phyloP scores from a whole-genome alignment of 2,797 vertebrate genomes.

The Alcedo quadribrachys region DNA sequence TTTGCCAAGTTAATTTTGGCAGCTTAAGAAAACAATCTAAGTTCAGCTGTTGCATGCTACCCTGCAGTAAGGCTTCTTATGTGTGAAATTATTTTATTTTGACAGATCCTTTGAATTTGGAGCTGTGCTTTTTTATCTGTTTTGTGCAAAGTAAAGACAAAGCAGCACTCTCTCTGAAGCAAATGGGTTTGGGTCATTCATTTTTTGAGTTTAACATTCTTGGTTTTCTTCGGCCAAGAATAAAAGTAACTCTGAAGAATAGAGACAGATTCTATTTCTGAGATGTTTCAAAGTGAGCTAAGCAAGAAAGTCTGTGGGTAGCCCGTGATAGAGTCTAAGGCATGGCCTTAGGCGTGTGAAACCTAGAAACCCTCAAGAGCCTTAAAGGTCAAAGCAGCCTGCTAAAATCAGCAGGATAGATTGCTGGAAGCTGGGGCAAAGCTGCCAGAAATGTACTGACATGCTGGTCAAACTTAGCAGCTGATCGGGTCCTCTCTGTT shows the following conservation, averaged over 20 bases:
- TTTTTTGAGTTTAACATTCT: not conserved
- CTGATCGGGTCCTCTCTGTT: not conserved
- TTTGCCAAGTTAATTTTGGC: conserved; percentile 4
- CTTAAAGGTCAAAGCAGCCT: conserved; percentile 18
- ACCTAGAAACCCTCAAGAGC: not conserved
- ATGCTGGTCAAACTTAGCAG: not conserved
- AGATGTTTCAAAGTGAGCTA: not conserved
- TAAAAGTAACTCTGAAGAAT: not conserved
- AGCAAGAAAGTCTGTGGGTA: not conserved
- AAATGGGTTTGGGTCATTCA: not conserved
- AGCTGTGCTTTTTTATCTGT: not conserved
- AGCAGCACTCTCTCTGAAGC: not conserved
- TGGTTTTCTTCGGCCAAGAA: not conserved
- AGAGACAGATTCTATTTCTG: not conserved
- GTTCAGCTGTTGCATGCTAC: not conserved
- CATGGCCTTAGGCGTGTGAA: accelerated
- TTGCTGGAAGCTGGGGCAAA: not conserved
- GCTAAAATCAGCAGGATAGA: not conserved
- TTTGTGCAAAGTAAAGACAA: not conserved
- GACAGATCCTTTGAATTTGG: not conserved
- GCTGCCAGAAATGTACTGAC: not conserved
- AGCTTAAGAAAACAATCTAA: conserved; percentile 16
- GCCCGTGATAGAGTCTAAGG: not conserved
- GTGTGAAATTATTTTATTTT: conserved; percentile 1
- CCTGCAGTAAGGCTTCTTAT: not conserved